Evolutionary conservation across 2,888 invertebrate species (phyloP).

Genomic region (Sarcophaga rosellei): DNA sequence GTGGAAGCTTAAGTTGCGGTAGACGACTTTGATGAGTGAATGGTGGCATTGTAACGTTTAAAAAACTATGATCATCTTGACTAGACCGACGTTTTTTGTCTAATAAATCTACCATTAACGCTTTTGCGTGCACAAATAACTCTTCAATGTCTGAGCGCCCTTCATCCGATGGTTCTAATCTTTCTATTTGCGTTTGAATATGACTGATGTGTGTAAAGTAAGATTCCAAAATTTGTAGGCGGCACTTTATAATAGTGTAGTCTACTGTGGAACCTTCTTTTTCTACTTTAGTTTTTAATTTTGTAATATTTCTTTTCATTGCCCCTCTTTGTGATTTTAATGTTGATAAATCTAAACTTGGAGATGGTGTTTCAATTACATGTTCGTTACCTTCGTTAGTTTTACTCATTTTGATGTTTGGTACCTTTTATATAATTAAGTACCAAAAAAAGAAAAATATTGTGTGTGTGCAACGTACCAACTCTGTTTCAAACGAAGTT

Average conservation of each 20-base stretch:
- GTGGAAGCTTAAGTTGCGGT: conserved; percentile 25
- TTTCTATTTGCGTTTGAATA: conserved; percentile 21
- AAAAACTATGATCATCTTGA: not conserved
- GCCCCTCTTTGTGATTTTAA: not conserved
- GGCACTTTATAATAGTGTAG: conserved; percentile 12
- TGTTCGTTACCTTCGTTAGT: no score
- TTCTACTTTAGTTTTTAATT: conserved; percentile 13
- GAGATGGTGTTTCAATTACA: no score
- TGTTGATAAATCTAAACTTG: no score
- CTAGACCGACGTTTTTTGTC: not conserved
- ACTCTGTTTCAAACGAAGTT: no score
- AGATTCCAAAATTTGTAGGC: not conserved
- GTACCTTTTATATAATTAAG: no score
- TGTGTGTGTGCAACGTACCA: no score
- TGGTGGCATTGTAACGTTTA: not conserved
- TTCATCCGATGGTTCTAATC: not conserved
- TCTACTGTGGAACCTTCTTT: not conserved
- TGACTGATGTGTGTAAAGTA: conserved; percentile 14
- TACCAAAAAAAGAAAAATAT: no score
- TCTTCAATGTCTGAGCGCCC: no score
- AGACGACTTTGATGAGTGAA: conserved; percentile 18
- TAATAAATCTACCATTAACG: conserved; percentile 14
- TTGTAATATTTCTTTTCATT: conserved; percentile 12
- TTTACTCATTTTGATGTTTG: no score
- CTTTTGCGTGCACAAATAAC: not conserved